phyloP scores from a whole-genome alignment of 2,113 vertebrate genomes.

The Athene noctua region DNA sequence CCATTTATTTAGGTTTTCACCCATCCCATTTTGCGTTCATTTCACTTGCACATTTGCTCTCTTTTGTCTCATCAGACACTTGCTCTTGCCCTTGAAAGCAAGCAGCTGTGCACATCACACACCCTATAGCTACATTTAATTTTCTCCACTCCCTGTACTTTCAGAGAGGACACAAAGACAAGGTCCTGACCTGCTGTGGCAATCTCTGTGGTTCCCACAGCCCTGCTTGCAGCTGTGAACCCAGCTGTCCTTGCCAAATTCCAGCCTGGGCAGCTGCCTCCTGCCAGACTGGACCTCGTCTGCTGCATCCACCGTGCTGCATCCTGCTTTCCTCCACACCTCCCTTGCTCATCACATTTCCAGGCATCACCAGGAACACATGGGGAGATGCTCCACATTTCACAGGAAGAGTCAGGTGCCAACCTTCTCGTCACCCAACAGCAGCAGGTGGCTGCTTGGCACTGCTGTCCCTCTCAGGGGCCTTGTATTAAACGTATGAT shows the following conservation, averaged over 20 bases:
- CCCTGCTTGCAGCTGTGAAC: background rate
- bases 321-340: background rate
- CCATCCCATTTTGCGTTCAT: background rate
- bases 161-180: background rate
- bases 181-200: background rate
- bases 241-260: background rate
- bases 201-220: background rate
- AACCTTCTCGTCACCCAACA: fast-evolving
- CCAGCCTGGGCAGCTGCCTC: background rate
- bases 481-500: background rate
- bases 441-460: background rate
- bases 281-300: background rate
- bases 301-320: background rate
- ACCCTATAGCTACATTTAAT: background rate
- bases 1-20: background rate
- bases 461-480: background rate
- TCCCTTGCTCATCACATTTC: background rate
- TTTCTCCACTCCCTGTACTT: background rate
- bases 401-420: background rate
- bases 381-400: background rate
- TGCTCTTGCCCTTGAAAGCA: background rate
- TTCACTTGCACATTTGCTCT: background rate
- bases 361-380: background rate
- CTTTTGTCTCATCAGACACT: background rate
- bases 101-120: background rate